A percentile compares a stretch with the other conserved stretches of the same genome.
Conservation (phyloP, 2,797 vertebrate genomes). For the Rousettus madagascariensis region DNA sequence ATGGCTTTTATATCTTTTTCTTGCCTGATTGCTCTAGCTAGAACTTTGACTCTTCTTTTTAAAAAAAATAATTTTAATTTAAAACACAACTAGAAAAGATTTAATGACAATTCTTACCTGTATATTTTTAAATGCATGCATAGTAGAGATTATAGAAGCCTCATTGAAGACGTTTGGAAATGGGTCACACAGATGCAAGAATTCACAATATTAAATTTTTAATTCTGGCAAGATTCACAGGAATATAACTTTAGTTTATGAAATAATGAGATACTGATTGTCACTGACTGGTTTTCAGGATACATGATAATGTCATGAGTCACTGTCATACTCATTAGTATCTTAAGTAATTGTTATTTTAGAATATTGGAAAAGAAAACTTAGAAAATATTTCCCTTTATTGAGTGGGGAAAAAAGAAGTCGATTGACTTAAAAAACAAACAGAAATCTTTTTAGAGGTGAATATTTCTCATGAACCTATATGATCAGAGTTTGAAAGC, state of each 20-base stretch:
- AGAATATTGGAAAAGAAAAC: not conserved
- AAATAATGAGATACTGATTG: not conserved
- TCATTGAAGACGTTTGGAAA: not conserved
- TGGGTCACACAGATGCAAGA: not conserved
- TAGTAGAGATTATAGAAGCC: not conserved
- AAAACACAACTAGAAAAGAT: not conserved
- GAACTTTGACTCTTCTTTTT: not conserved
- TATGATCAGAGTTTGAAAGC: not conserved
- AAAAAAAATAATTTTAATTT: not conserved
- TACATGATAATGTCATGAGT: not conserved
- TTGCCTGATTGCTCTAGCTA: too few relatives aligned
- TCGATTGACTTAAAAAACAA: not conserved
- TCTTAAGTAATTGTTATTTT: not conserved
- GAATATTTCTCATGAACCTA: not conserved
- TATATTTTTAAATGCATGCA: not conserved
- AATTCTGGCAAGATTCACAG: not conserved
- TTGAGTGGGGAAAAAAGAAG: not conserved
- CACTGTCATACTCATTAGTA: not conserved
- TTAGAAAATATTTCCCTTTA: not conserved
- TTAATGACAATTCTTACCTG: not conserved
- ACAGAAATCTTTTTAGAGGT: not conserved
- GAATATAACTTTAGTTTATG: conserved; percentile 9
- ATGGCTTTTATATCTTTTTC: too few relatives aligned
- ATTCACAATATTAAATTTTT: not conserved
- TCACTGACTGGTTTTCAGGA: not conserved